Base-by-base conservation (phyloP, 2,797 vertebrate genomes). In the Pteropus rufus region DNA sequence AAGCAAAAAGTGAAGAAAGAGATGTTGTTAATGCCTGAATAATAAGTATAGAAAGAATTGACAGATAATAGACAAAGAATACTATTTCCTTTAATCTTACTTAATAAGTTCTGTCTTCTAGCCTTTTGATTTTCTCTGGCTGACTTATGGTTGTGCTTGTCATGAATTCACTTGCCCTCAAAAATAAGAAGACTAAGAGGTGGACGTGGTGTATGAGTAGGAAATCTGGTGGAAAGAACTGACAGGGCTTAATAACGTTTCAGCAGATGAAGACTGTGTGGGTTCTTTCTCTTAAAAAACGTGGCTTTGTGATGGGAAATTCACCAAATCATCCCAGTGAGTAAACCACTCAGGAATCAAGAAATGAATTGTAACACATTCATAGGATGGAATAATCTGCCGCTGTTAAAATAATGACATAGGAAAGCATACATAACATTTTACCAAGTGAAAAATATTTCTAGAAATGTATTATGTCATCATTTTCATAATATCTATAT, bases 41-140 rank as follows among this genome's bases (percentile, higher is more conserved):
- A 89, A 29, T 44, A 93, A 91, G 34, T 67, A 83, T 16, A 58
- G 81, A 72, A 39, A 72, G 19, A 84, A 80, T 5, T 52, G 83
- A 67, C 19, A 62, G 85, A 69, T 46, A 67, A 75, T 21, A 73
- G 44, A 60, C 21, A 39, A 73, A 39, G 58, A 70, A 80, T 16
- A 56, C 10, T 79, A 65, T 73, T 91, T 92, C 41, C 70, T 88
- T 95, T 91, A 2, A 80, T 80, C 72, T 93, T 93, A n/a, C 4
- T 82, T 64, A 84, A 88, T 60, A 85, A 54, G 69, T 34, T 72
- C 52, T 84, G 41, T 89, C 58, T 89, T 80, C 19, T 23, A 93
- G 91, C 0, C 36, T 93, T 91, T 96, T 93, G 88, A 69, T 85
- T 91, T 95, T 72, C 34, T 80, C 82, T 89, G 58, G 58, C 49